phyloP scores from a whole-genome alignment of 2,888 invertebrate genomes.

The Drosophila prostipennis region DNA sequence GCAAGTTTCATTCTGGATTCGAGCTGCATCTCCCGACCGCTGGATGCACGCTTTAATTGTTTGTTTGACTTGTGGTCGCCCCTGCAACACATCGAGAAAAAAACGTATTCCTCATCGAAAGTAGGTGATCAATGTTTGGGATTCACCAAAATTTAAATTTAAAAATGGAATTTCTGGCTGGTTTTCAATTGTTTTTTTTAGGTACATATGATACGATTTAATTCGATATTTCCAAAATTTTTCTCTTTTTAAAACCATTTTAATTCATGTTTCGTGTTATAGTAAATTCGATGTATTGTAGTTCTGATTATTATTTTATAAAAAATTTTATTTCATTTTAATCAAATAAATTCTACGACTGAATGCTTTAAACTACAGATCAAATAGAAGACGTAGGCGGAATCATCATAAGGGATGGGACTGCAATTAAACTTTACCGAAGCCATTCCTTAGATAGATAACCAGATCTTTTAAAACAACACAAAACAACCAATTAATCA shows the following conservation, averaged over 20 bases:
- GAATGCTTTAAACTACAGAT: no score
- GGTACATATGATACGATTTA: not conserved
- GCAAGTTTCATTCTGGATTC: conserved; percentile 56
- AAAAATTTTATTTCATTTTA: no score
- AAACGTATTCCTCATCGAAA: not conserved
- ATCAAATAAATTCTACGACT: no score
- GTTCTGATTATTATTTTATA: no score
- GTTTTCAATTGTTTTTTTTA: not conserved
- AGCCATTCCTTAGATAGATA: not conserved
- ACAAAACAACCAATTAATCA: not conserved
- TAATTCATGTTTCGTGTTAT: no score
- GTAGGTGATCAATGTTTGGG: not conserved
- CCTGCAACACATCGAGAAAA: conserved; percentile 27
- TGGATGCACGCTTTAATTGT: conserved; percentile 73
- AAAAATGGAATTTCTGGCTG: no score
- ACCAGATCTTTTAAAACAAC: not conserved
- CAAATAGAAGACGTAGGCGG: no score
- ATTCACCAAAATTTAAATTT: not conserved
- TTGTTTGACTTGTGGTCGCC: conserved; percentile 74
- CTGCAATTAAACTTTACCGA: not conserved
- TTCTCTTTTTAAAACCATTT: no score
- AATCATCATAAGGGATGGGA: no score
- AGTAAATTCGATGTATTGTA: no score
- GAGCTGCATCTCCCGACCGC: conserved; percentile 51
- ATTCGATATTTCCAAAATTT: no score